Evolutionary conservation across 2,888 invertebrate species (phyloP).

Genomic region (Melolontha melolontha): DNA sequence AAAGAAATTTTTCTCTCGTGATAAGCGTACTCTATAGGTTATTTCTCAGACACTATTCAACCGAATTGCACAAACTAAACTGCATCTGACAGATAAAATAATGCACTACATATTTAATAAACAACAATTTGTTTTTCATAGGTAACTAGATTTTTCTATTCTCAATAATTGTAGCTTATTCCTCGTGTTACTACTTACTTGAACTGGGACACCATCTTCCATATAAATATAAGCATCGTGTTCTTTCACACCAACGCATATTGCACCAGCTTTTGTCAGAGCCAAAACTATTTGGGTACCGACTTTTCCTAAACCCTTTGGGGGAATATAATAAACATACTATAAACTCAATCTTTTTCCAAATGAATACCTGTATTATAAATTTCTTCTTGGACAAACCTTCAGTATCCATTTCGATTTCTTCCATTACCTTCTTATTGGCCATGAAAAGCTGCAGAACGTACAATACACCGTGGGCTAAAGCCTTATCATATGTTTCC

Average conservation of each 20-base stretch:
- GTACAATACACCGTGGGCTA: conserved; percentile 55
- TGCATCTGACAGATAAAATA: too few species aligned
- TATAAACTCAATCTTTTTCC: not conserved
- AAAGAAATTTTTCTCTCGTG: too few species aligned
- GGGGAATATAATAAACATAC: conserved; percentile 10
- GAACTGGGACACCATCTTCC: conserved; percentile 56
- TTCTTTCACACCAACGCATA: conserved; percentile 62
- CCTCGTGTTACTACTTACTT: conserved; percentile 45
- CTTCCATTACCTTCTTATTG: conserved; percentile 54
- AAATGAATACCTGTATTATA: conserved; percentile 48
- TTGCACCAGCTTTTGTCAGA: conserved; percentile 56
- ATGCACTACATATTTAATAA: too few species aligned
- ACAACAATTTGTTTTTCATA: too few species aligned
- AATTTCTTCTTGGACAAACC: conserved; percentile 59
- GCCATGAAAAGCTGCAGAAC: conserved; percentile 56
- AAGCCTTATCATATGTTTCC: conserved; percentile 54
- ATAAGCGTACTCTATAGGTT: too few species aligned
- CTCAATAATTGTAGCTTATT: too few species aligned
- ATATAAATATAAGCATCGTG: conserved; percentile 57
- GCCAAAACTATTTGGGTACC: conserved; percentile 55
- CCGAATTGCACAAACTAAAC: too few species aligned
- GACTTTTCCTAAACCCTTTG: conserved; percentile 60
- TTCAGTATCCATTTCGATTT: conserved; percentile 49
- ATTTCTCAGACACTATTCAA: too few species aligned
- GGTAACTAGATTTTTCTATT: too few species aligned